Conservation (phyloP, 1,140 invertebrate genomes). For the Caerostris extrusa region DNA sequence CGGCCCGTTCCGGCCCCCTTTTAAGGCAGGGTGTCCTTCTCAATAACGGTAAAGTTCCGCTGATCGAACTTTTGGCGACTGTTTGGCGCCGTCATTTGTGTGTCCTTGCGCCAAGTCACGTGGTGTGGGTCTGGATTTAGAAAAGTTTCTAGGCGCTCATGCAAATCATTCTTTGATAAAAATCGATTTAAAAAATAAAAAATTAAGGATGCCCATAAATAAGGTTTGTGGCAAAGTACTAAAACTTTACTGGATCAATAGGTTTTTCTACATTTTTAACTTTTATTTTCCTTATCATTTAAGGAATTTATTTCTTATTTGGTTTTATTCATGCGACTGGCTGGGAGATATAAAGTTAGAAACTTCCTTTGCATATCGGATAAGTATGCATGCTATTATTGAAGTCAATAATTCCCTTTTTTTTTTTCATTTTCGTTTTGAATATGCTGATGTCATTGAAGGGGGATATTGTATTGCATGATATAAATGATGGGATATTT, state of each 20-base stretch:
- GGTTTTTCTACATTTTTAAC: not conserved
- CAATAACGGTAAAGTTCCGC: not conserved
- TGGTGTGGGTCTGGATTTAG: not conserved
- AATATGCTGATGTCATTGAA: no score
- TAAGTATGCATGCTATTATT: not conserved
- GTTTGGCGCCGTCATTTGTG: conserved; percentile 54
- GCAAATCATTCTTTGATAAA: conserved; percentile 1
- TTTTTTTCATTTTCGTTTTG: not conserved
- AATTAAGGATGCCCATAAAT: not conserved
- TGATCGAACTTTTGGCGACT: conserved; percentile 19
- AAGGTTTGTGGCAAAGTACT: not conserved
- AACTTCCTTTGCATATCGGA: not conserved
- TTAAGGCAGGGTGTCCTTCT: not conserved
- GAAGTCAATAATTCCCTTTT: not conserved
- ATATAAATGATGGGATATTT: no score
- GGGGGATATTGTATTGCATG: no score
- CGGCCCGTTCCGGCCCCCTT: not conserved
- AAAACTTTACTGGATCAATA: not conserved
- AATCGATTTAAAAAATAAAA: not conserved
- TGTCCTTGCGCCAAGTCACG: conserved; percentile 61
- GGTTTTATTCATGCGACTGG: not conserved
- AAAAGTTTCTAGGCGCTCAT: conserved; percentile 46
- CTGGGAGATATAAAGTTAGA: not conserved
- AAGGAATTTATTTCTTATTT: not conserved
- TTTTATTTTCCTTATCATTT: not conserved